Conservation (phyloP, 92 coral and sea anemone species). For the Zoanthus sociatus region DNA sequence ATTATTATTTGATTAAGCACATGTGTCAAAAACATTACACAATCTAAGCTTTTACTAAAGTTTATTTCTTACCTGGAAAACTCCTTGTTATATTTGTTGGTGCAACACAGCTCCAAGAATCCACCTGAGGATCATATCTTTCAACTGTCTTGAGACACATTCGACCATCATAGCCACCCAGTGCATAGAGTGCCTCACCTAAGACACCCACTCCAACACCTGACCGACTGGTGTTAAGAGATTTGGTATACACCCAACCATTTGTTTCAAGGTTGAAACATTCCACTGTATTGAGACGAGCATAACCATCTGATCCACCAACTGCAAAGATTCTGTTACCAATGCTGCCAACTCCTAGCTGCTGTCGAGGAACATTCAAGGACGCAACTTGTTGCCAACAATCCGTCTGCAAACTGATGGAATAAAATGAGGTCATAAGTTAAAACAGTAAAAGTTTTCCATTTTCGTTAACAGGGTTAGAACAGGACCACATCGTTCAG, state of each 20-base stretch:
- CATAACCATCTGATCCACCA: conserved; percentile 97
- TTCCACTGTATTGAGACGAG: conserved; percentile 94
- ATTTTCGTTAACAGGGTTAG: too few relatives aligned
- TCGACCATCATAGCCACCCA: conserved; percentile 99
- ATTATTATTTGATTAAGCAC: too few relatives aligned
- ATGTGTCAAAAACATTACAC: too few relatives aligned
- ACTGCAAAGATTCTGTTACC: conserved; percentile 92
- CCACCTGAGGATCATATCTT: conserved; percentile 98
- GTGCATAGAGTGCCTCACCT: conserved; percentile 96
- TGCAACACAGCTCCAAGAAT: conserved; percentile 95
- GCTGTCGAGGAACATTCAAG: conserved; percentile 96
- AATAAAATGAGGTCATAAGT: background rate
- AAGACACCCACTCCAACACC: conserved; percentile 98
- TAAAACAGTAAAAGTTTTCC: too few relatives aligned
- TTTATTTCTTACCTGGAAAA: conserved; percentile 86
- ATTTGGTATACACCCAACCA: conserved; percentile 90
- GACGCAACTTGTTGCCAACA: conserved; percentile 91
- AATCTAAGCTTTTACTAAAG: background rate
- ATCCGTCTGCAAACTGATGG: conserved; percentile 83
- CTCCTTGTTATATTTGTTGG: conserved; percentile 95
- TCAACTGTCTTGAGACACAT: conserved; percentile 98
- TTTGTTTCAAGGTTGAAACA: conserved; percentile 84
- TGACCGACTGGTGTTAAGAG: conserved; percentile 96
- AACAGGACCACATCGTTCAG: too few relatives aligned
- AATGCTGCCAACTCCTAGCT: conserved; percentile 94